phyloP scores from a whole-genome alignment of 2,113 vertebrate species.

The Mastomys coucha region DNA sequence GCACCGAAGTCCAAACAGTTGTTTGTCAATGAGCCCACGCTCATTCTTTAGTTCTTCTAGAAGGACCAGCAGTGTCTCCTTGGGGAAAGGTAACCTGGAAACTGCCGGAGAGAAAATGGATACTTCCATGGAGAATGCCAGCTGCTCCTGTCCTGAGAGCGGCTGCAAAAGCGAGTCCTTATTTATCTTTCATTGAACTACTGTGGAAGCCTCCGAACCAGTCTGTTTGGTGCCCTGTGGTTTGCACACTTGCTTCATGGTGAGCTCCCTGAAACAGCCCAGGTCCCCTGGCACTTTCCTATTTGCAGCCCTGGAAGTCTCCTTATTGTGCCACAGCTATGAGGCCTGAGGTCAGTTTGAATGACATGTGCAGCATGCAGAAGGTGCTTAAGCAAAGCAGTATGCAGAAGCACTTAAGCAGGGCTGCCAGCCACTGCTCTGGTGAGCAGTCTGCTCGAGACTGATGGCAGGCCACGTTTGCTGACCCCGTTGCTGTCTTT shows the following conservation, averaged over 20 bases:
- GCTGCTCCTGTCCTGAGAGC: not conserved
- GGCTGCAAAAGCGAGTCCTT: not conserved
- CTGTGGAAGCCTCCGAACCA: not conserved
- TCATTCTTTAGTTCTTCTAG: not conserved
- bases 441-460: not conserved
- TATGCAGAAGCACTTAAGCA: not conserved
- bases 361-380: rapidly evolving
- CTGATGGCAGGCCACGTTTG: not conserved
- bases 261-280: not conserved
- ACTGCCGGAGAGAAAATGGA: not conserved
- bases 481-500: not conserved
- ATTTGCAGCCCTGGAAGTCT: not conserved
- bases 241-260: not conserved
- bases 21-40: not conserved
- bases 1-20: not conserved
- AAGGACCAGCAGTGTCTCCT: not conserved
- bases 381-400: not conserved
- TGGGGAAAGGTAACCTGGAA: not conserved
- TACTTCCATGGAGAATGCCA: not conserved
- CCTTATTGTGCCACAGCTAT: not conserved
- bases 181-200: not conserved
- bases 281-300: not conserved
- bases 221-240: no score
- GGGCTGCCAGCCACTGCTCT: not conserved
- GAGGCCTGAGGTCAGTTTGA: not conserved